Conservation (phyloP, 1,140 invertebrate genomes). For the Pentalonia nigronervosa region DNA sequence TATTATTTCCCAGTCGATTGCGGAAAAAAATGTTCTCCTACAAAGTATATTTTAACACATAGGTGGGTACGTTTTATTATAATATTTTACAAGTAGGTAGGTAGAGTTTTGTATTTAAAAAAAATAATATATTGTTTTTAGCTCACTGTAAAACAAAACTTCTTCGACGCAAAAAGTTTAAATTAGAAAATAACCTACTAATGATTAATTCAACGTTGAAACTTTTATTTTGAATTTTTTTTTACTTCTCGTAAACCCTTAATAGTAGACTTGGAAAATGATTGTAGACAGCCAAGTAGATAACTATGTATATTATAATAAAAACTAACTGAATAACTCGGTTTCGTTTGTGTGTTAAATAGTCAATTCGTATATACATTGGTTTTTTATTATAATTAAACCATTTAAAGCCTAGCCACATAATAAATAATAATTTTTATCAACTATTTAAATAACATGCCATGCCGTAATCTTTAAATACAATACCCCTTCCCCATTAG, state of each 20-base stretch:
- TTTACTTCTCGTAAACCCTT: neutral
- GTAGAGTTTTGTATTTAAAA: neutral
- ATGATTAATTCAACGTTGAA: too few species aligned
- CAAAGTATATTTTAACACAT: neutral
- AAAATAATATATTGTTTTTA: neutral
- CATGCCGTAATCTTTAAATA: too few species aligned
- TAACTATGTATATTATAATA: neutral
- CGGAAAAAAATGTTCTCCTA: neutral
- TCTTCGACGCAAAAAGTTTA: neutral
- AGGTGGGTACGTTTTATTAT: too few species aligned
- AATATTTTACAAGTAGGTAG: neutral
- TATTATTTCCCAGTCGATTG: neutral
- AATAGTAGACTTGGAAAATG: neutral
- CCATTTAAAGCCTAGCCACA: too few species aligned
- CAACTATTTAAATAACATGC: too few species aligned
- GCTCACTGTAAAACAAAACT: neutral
- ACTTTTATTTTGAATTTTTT: neutral
- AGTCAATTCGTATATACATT: too few species aligned
- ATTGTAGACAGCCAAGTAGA: neutral
- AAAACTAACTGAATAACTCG: too few species aligned
- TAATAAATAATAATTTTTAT: too few species aligned
- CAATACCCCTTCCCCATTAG: too few species aligned
- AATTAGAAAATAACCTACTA: neutral
- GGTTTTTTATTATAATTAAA: too few species aligned
- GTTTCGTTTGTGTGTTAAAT: too few species aligned